Conservation (phyloP, 2,888 invertebrate species). For the Desoria tigrina region DNA sequence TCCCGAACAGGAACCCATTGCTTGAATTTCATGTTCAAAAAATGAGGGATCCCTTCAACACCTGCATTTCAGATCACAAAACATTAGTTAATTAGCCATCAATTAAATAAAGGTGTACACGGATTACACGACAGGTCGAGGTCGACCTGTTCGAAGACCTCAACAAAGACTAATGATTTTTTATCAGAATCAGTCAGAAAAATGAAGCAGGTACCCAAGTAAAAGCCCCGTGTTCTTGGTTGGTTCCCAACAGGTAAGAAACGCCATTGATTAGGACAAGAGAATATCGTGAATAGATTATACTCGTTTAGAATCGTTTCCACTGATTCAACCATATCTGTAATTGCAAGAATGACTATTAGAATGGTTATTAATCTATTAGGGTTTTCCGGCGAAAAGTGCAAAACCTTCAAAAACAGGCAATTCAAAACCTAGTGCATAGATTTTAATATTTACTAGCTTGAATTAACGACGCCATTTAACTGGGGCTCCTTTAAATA, state of each 20-base stretch:
- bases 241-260: constrained; percentile 3
- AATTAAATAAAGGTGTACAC: too few species aligned
- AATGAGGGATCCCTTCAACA: constrained; percentile 3
- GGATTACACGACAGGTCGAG: too few species aligned
- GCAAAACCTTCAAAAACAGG: too few species aligned
- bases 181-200: not conserved
- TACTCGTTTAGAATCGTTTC: constrained; percentile 8
- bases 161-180: too few species aligned
- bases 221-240: not conserved
- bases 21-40: constrained; percentile 12
- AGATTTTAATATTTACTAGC: too few species aligned
- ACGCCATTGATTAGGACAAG: not conserved
- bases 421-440: too few species aligned
- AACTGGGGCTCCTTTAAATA: too few species aligned
- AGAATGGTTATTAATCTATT: not conserved
- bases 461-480: not conserved
- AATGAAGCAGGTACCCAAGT: not conserved
- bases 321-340: not conserved
- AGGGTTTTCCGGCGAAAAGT: too few species aligned
- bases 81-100: too few species aligned
- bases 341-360: not conserved
- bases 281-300: constrained; percentile 11
- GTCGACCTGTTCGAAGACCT: too few species aligned
- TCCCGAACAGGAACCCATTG: constrained; percentile 8
- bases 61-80: constrained; percentile 2